Evolutionary conservation across 2,113 vertebrate species (phyloP).

Genomic region (Elaphurus davidianus): DNA sequence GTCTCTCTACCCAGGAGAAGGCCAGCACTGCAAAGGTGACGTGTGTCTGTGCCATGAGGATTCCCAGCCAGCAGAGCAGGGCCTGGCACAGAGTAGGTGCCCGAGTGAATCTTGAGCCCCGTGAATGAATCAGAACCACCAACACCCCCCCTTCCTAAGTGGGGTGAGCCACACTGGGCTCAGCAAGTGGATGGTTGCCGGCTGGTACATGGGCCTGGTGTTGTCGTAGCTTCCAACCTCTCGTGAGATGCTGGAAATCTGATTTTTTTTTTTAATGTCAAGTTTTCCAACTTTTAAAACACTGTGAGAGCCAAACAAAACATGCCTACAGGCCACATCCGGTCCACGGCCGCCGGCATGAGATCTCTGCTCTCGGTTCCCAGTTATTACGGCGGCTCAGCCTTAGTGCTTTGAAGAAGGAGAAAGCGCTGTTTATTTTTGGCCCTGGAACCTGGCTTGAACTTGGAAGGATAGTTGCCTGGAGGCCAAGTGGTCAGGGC

Average conservation of each 20-base stretch:
- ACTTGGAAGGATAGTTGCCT: too few species aligned
- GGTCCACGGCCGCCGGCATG: neutral
- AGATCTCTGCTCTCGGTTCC: neutral
- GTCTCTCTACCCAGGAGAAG: neutral
- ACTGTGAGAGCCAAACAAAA: slow-evolving; percentile 32
- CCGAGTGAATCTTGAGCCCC: rapidly evolving
- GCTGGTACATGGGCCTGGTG: neutral
- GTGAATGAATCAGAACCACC: neutral
- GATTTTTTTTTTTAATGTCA: neutral
- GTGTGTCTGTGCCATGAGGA: neutral
- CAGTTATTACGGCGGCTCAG: neutral
- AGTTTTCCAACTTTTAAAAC: slow-evolving; percentile 54
- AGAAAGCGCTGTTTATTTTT: neutral
- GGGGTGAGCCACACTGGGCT: rapidly evolving
- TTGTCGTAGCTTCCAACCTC: neutral
- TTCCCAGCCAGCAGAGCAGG: neutral
- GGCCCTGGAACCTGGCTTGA: neutral
- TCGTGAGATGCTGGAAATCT: slow-evolving; percentile 21
- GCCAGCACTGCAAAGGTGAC: neutral
- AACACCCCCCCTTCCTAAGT: neutral
- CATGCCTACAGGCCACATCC: slow-evolving; percentile 24
- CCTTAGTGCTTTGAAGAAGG: neutral
- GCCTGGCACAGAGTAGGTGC: neutral
- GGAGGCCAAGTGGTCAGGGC: neutral
- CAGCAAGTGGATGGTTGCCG: too few species aligned